These are phyloP conservation scores for Narcine bancroftii DNA, from an alignment of 2,113 vertebrate species.

Conservation along the genomic window DNA sequence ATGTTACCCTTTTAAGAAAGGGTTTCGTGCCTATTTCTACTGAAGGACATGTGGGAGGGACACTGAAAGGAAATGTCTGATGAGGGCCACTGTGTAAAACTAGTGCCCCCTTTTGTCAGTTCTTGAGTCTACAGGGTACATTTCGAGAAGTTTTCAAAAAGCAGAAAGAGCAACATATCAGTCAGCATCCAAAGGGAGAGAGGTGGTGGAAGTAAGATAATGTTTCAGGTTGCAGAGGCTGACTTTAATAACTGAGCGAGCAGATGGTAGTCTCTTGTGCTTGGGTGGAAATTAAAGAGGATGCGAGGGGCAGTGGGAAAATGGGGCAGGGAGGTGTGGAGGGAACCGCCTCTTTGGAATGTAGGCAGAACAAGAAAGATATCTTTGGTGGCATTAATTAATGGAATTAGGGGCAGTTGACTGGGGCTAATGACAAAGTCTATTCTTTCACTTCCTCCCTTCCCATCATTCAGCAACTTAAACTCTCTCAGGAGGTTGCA, in stretches of 20 bases:
- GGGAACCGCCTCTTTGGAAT: background rate
- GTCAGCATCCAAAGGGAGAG: background rate
- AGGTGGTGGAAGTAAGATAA: background rate
- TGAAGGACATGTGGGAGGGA: background rate
- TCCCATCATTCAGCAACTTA: background rate
- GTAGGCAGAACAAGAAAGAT: background rate
- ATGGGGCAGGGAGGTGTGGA: no score
- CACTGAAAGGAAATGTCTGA: background rate
- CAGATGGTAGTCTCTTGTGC: background rate
- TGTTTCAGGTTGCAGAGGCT: background rate
- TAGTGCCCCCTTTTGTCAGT: conserved; percentile 35
- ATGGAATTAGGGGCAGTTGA: background rate
- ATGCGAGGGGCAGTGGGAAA: background rate
- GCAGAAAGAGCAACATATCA: background rate
- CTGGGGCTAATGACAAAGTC: background rate
- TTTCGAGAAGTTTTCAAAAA: background rate
- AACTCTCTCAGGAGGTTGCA: background rate
- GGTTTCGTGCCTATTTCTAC: background rate
- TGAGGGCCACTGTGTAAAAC: conserved; percentile 23
- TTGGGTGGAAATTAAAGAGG: background rate
- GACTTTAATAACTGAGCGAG: no score
- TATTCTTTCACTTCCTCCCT: background rate
- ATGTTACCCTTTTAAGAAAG: conserved; percentile 7
- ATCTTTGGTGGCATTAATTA: background rate
- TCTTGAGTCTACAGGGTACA: conserved; percentile 17